Base-by-base conservation (phyloP, 35 echinoderm and acorn worm genomes). In the Chiridota heheva region DNA sequence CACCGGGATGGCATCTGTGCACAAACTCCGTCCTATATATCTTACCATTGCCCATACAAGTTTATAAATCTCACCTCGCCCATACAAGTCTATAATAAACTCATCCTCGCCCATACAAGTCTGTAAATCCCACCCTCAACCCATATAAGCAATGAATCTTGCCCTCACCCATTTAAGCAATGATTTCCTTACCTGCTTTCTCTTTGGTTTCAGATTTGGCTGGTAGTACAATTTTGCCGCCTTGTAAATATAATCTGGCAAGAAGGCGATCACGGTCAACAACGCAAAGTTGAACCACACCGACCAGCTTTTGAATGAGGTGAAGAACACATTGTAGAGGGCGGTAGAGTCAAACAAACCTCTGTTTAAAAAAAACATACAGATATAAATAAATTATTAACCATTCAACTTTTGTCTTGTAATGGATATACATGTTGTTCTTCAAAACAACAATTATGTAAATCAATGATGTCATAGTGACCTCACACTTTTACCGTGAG, bases 191-290 rank as follows among this genome's bases (percentile, higher is more conserved):
- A n/a, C n/a, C n/a, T n/a, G n/a, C n/a, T n/a, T n/a, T n/a, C n/a
- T n/a, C n/a, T n/a, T n/a, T n/a, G 32, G 3, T 6, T 17, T 58
- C 2, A 22, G 53, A 31, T 58, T 40, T 25, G 58, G 73, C 32
- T 66, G 41, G 25, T 40, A 88, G 74, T 88, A 92, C 12, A 74
- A 70, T 36, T 72, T 47, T 4, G 44, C 2, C 5, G 68, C 77
- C 62, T 89, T 98, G 85, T 87, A 92, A 69, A 98, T 42, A 34
- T 80, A 98, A 76, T 98, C 95, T 37, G 95, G 95, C 18, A 98
- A 59, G 15, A 98, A 87, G n/a, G 84, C 63, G 58, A 87, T 53
- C 4, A 59, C 89, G 1, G 79, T 81, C 16, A 88, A 40, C 20
- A 85, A 55, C 0, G 92, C 73, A 25, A 98, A 83, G 26, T 69